phyloP scores from a whole-genome alignment of 2,113 vertebrate species.

The Notothenia rossii region DNA sequence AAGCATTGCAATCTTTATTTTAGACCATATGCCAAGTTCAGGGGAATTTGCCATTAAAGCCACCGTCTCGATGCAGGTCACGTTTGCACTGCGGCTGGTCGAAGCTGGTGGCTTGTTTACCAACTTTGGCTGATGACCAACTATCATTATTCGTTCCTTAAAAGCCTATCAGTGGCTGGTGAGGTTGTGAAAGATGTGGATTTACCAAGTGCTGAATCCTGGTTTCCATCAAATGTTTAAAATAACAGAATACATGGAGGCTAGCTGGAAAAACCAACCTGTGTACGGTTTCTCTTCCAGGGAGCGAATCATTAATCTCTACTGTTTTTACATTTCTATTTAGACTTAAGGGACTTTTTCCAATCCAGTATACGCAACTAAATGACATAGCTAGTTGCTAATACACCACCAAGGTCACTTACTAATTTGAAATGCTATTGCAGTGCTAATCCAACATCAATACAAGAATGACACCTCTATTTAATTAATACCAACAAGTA shows the following conservation, averaged over 20 bases:
- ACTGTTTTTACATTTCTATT: neutral
- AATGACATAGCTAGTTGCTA: neutral
- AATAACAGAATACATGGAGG: neutral
- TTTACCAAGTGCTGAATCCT: neutral
- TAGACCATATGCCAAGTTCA: constrained; percentile 12
- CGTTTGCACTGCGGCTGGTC: constrained; percentile 15
- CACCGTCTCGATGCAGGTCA: neutral
- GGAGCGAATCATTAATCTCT: neutral
- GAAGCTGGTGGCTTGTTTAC: constrained; percentile 6
- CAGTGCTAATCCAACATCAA: neutral
- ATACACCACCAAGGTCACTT: neutral
- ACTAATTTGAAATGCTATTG: neutral
- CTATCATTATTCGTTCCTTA: neutral
- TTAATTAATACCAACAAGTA: neutral
- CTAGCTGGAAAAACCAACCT: neutral
- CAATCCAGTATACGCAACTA: neutral
- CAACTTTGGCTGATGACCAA: constrained; percentile 26
- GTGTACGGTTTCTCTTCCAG: neutral
- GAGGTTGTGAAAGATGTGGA: neutral
- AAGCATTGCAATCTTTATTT: neutral
- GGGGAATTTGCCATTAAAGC: neutral
- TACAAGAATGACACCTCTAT: neutral
- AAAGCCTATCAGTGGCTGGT: neutral
- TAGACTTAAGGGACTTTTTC: neutral
- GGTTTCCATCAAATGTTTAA: neutral